Base-by-base conservation (phyloP, 2,888 invertebrate genomes). In the Stictocephala bisonia region DNA sequence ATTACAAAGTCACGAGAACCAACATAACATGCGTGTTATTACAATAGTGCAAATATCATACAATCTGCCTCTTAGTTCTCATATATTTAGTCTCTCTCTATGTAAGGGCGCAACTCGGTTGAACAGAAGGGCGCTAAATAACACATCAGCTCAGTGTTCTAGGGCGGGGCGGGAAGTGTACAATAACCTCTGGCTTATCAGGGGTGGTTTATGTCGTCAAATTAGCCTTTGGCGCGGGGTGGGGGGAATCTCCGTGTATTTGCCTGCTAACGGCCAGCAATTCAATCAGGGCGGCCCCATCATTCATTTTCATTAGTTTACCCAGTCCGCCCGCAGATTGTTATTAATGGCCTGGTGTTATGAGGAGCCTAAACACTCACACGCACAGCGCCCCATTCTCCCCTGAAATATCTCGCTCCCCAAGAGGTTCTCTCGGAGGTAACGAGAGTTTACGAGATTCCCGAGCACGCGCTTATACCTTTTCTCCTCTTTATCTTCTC, bases 181-280 rank as follows among this genome's bases (percentile, higher is more conserved):
- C 64, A 64, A 64, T 64, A 64, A 64, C 64, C 64, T 31, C 64
- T 40, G 64, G 64, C 64, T 64, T 64, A 64, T 64, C 64, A 40
- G 64, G 64, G 41, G 64, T 41, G 11, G 64, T 64, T 64, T 44
- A 44, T 64, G 64, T 64, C 64, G 64, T 64, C 64, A 64, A 64
- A 64, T 64, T 64, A 64, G 64, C 44, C 44, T 11, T 35, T 9
- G 44, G 40, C 22, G 41, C 9, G 40, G 35, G 40, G 41, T n/a
- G 15, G 27, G 15, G 15, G 40, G 26, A 6, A 60, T 40, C 22
- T 41, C 26, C 64, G 64, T 64, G 64, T 64, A 64, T 64, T 64
- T 64, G 64, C 64, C 64, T 64, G 26, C 44, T 64, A 64, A 64
- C 41, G 64, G 64, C 26, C 26, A 44, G 64, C 44, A 20, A 64